Evolutionary conservation across 2,113 vertebrate genomes (phyloP), one percentile per base, ranked within the genome.

Genomic region (Lipotes vexillifer): DNA sequence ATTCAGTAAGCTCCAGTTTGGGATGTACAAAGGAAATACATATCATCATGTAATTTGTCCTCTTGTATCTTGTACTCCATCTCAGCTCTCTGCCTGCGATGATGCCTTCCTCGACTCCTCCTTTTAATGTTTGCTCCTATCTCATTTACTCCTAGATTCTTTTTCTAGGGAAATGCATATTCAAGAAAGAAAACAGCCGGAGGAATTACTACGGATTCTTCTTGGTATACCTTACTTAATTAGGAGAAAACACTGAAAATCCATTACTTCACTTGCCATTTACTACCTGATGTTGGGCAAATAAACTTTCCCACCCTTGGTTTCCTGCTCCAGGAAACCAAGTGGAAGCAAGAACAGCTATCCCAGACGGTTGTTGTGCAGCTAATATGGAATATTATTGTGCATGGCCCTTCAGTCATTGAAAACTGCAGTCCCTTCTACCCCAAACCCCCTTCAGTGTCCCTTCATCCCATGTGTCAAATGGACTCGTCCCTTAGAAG

Each of bases 331-430:
- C 44, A 46, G 44, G 44, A 46, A 46, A 46, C 44, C 44, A 46
- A 77, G 18, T 52, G 17, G 38, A 27, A 86, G 49, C 21, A n/a
- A 14, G 0, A 72, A 33, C 27, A 74, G 36, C 36, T 36, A 3
- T 13, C n/a, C 27, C 44, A 14, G 9, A 38, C 8, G 17, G 14
- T 23, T 6, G 5, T 13, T 81, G 11, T 21, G 18, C 33, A 44
- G 8, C 13, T 82, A 36, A 29, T 8, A 4, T 2, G 25, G 9
- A 49, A 13, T 21, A 38, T n/a, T 55, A 38, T n/a, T 49, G 2
- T 14, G 18, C 1, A 12, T 8, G 18, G 25, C 13, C 44, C 15
- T 25, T 49, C 0, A 1, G 8, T 33, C 12, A 63, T 0, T 74
- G 11, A 8, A 77, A 74, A 59, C 15, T 23, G 3, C 14, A 41